Evolutionary conservation across 2,797 vertebrate genomes (phyloP), one percentile per base, ranked within the genome.

Genomic region (Scleropages formosus): DNA sequence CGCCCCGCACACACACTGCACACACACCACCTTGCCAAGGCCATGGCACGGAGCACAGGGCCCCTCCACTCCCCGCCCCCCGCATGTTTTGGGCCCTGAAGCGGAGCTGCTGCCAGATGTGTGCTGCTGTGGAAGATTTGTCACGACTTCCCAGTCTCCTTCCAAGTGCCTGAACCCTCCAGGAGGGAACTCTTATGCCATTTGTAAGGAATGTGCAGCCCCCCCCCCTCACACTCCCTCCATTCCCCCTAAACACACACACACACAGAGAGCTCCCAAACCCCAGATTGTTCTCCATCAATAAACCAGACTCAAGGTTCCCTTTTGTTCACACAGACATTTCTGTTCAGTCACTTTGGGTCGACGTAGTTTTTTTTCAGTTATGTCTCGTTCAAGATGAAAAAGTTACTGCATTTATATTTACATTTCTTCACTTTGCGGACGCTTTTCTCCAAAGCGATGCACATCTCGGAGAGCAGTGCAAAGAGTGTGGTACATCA

Each of bases 121-220:
- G 31, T 4, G 31, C 44, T 47, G 22, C 66, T 77, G 81, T 80
- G 89, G 86, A 89, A 89, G 89, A 80, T 81, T 78, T 80, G 83
- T 81, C 80, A 79, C 87, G 82, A 77, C 84, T 91, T 91, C 89
- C 90, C 87, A 75, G 85, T 83, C 84, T 85, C 78, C 72, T 44
- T 61, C 72, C 87, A 75, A 84, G 83, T 84, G 85, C 77, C 72
- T 39, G 56, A 72, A 59, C 67, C 63, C 67, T 18, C 60, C 47
- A 75, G 85, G 87, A 90, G 90, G 87, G 86, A 91, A 87, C 83
- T 87, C 81, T 90, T 86, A 92, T 92, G 87, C 86, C 88, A 92
- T 91, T 79, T 73, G 26, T 53, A 82, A 91, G 83, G 90, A 93
- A 92, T 93, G 89, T 86, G 83, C 78, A 84, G 82, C 78, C 81